These are phyloP conservation scores for Cheilosia scutellata DNA, from an alignment of 2,888 invertebrate species.

Conservation along the genomic window DNA sequence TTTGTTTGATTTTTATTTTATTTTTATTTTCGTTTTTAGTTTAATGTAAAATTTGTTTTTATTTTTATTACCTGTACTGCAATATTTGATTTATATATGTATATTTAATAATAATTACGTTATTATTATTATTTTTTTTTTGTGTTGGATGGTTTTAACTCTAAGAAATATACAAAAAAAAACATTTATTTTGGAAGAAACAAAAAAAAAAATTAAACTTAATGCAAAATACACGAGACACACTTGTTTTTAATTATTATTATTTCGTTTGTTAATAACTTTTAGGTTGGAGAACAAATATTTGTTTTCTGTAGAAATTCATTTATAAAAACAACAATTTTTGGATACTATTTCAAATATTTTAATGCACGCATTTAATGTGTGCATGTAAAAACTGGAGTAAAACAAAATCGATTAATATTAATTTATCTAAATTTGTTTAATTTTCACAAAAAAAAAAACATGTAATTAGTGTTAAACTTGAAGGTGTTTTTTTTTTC, in stretches of 20 bases:
- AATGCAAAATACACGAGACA: constrained; percentile 65
- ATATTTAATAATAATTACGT: constrained; percentile 69
- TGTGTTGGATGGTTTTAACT: constrained; percentile 71
- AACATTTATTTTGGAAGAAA: constrained; percentile 48
- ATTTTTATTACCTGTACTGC: constrained; percentile 76
- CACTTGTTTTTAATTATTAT: constrained; percentile 56
- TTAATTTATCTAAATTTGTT: constrained; percentile 53
- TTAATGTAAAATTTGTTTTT: constrained; percentile 81
- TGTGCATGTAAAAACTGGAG: constrained; percentile 37
- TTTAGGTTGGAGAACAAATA: constrained; percentile 60
- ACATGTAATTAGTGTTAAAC: constrained; percentile 61
- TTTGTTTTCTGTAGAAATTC: constrained; percentile 37
- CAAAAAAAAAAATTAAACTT: constrained; percentile 58
- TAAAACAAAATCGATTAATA: constrained; percentile 40
- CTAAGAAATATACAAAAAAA: constrained; percentile 59
- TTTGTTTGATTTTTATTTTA: constrained; percentile 77
- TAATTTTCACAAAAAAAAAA: constrained; percentile 50
- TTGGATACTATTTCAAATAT: constrained; percentile 30
- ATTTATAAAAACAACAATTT: constrained; percentile 23
- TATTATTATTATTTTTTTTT: constrained; percentile 59
- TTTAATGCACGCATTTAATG: constrained; percentile 51
- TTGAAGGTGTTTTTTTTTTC: constrained; percentile 66
- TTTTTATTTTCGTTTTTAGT: constrained; percentile 81
- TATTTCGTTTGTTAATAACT: constrained; percentile 58
- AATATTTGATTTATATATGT: constrained; percentile 75